These are phyloP conservation scores for Rapana venosa DNA, from an alignment of 2,888 invertebrate species.

Conservation along the genomic window DNA sequence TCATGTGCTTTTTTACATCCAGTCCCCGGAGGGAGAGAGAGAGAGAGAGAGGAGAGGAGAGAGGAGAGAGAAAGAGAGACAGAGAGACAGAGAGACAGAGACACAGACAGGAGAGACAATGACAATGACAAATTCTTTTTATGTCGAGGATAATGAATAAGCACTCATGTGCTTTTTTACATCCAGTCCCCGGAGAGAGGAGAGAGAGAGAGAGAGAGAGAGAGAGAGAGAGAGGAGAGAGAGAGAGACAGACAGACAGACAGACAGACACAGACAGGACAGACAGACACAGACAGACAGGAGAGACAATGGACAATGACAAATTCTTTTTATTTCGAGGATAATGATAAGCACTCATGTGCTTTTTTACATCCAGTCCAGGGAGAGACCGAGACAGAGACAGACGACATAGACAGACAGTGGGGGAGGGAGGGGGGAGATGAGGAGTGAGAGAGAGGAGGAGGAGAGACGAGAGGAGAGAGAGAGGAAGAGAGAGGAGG, in stretches of 20 bases:
- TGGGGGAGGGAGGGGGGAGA: neutral
- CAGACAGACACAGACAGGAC: neutral
- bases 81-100: too few relatives aligned
- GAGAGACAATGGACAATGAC: neutral
- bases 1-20: too few relatives aligned
- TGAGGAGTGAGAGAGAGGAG: neutral
- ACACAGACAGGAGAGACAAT: too few relatives aligned
- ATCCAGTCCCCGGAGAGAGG: too few relatives aligned
- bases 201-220: neutral
- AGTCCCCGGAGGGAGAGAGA: too few relatives aligned
- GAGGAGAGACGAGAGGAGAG: neutral
- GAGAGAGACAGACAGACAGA: neutral
- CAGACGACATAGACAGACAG: neutral
- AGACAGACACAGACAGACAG: neutral
- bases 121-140: too few relatives aligned
- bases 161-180: too few relatives aligned
- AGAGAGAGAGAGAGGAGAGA: too few relatives aligned
- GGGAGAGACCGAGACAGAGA: neutral
- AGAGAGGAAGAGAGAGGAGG: neutral
- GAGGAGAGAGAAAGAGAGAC: neutral
- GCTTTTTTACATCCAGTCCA: too few relatives aligned
- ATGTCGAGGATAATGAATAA: too few relatives aligned
- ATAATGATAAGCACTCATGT: too few relatives aligned
- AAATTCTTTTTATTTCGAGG: too few relatives aligned
- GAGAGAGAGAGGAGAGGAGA: neutral